phyloP scores from a whole-genome alignment of 2,113 vertebrate genomes.

The Bolborhynchus lineola region DNA sequence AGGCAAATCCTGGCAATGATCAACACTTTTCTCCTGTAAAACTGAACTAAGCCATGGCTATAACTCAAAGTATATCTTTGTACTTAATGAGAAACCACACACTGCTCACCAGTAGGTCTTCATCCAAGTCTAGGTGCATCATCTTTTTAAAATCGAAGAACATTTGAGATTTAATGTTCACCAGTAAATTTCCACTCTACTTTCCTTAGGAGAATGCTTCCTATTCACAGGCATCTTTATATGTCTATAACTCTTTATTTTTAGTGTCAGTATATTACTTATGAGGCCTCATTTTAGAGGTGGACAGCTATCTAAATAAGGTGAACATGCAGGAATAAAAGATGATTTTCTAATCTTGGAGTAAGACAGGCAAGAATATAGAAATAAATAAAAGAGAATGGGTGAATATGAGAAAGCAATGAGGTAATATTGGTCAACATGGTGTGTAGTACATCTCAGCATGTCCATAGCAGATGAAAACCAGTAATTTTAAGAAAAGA shows the following conservation, averaged over 20 bases:
- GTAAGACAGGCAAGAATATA: not conserved
- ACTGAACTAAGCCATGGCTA: not conserved
- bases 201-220: constrained; percentile 32
- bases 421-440: constrained; percentile 41
- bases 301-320: constrained; percentile 41
- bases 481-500: constrained; percentile 8
- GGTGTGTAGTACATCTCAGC: not conserved
- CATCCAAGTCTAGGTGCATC: not conserved
- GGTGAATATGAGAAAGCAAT: not conserved
- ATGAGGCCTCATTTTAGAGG: not conserved
- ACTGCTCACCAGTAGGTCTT: constrained; percentile 36
- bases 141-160: constrained; percentile 52
- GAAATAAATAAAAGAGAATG: constrained; percentile 51
- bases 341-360: constrained; percentile 34
- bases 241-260: constrained; percentile 47
- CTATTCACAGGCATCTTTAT: not conserved
- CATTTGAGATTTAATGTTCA: constrained; percentile 48
- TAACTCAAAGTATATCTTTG: constrained; percentile 17
- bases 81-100: constrained; percentile 42
- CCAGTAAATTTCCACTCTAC: constrained; percentile 44
- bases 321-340: constrained; percentile 19
- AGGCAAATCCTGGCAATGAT: not conserved
- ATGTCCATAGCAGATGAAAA: not conserved
- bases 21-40: not conserved
- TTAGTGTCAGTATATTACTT: constrained; percentile 34